Evolutionary conservation across 2,888 invertebrate genomes (phyloP), one percentile per base, ranked within the genome.

Genomic region (Phortica okadai): DNA sequence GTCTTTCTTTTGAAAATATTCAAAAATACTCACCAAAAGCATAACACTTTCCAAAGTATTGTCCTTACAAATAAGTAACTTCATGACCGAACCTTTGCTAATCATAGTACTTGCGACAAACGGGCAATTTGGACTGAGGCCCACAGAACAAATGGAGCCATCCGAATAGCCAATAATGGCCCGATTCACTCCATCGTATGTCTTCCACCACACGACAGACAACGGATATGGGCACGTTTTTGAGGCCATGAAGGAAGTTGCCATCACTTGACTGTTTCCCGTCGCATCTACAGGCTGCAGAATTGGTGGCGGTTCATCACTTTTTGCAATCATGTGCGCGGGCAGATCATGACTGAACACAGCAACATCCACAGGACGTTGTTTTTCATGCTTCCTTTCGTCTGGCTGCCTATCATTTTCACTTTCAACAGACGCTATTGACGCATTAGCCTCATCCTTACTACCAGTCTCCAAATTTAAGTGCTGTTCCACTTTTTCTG

Each of bases 131-230:
- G 91, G 91, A 70, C 90, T 91, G 0, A 92, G 84, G 2, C 91
- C 91, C 21, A 92, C 91, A 82, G 93, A 91, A 80, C 92, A 92
- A 78, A 93, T 92, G n/a, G 92, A 91, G 45, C 93, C 93, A 87
- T 92, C 93, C 56, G 95, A 94, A 83, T 94, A 94, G n/a, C 95
- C 95, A 83, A 95, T 93, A 78, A 95, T 93, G 67, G 95, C 93
- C 82, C 95, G 93, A 88, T 94, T 95, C 81, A 95, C 94, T 50
- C 94, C 94, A 84, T 95, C 95, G 42, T 89, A 84, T 11, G 96
- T 96, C 82, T 95, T 94, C 96, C 96, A 96, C 95, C 96, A 96
- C 11, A 94, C 93, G 6, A 94, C 93, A 76, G 94, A 93, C 11
- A 94, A 92, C 3, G 95, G 95, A 81, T 89, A 91, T 0, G 92